These are phyloP conservation scores for Amphipyra berbera DNA, from an alignment of 2,888 invertebrate species.

Conservation along the genomic window DNA sequence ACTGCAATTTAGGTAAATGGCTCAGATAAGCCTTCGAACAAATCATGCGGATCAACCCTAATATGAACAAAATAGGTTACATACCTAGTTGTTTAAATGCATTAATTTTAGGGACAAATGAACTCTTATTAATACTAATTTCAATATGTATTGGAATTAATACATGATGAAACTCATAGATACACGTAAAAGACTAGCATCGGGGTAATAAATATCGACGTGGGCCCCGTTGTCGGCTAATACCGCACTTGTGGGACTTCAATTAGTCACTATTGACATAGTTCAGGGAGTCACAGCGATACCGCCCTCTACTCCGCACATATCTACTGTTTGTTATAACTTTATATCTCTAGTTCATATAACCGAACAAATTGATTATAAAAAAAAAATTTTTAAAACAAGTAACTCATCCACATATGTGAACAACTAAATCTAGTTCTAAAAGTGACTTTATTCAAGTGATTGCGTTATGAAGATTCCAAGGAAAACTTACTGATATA, in stretches of 20 bases:
- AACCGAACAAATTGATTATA: neutral
- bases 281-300: slow-evolving; percentile 68
- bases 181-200: slow-evolving; percentile 58
- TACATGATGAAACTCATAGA: slow-evolving; percentile 63
- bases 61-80: no score
- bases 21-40: no score
- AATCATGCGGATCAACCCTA: no score
- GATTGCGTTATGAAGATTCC: slow-evolving; percentile 31
- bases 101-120: no score
- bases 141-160: slow-evolving; percentile 70
- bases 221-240: slow-evolving; percentile 70
- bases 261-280: slow-evolving; percentile 84
- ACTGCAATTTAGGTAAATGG: no score
- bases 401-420: neutral
- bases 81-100: no score
- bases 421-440: slow-evolving; percentile 3
- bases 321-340: slow-evolving; percentile 15
- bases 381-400: neutral
- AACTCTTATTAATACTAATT: slow-evolving; percentile 4
- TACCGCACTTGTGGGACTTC: slow-evolving; percentile 79
- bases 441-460: slow-evolving; percentile 20
- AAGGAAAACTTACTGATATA: slow-evolving; percentile 10
- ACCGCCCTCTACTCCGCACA: slow-evolving; percentile 60
- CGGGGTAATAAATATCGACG: slow-evolving; percentile 66
- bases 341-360: neutral